Conservation (phyloP, 2,888 invertebrate species). For the Amiota communis region DNA sequence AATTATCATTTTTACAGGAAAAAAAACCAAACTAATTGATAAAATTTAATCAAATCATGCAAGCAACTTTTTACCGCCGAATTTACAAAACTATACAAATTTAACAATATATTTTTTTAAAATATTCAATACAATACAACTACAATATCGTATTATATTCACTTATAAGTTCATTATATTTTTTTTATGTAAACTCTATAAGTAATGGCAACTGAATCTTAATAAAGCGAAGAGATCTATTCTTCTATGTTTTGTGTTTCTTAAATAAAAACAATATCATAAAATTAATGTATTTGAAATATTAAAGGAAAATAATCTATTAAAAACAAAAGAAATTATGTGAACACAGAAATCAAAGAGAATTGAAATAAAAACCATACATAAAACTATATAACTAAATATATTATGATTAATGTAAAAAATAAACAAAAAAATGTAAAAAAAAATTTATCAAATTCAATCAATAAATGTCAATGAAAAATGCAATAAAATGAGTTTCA, state of each 20-base stretch:
- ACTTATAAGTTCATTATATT: too few relatives aligned
- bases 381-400: slow-evolving; percentile 21
- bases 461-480: slow-evolving; percentile 68
- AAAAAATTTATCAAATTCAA: slow-evolving; percentile 65
- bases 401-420: slow-evolving; percentile 32
- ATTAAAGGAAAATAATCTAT: slow-evolving; percentile 38
- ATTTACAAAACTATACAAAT: slow-evolving; percentile 30
- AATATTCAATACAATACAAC: too few relatives aligned
- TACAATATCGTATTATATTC: too few relatives aligned
- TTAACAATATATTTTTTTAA: not conserved
- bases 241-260: too few relatives aligned
- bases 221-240: too few relatives aligned
- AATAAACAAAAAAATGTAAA: slow-evolving; percentile 35
- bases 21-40: not conserved
- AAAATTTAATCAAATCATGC: not conserved
- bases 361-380: slow-evolving; percentile 46
- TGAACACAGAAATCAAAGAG: slow-evolving; percentile 38
- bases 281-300: slow-evolving; percentile 38
- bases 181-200: too few relatives aligned
- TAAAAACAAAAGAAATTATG: slow-evolving; percentile 20
- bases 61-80: slow-evolving; percentile 46
- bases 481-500: slow-evolving; percentile 42
- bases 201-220: too few relatives aligned
- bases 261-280: not conserved
- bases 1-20: not conserved